Evolutionary conservation across 53 echinoderm and acorn worm species (phyloP).

Genomic region (Mesocentrotus franciscanus): DNA sequence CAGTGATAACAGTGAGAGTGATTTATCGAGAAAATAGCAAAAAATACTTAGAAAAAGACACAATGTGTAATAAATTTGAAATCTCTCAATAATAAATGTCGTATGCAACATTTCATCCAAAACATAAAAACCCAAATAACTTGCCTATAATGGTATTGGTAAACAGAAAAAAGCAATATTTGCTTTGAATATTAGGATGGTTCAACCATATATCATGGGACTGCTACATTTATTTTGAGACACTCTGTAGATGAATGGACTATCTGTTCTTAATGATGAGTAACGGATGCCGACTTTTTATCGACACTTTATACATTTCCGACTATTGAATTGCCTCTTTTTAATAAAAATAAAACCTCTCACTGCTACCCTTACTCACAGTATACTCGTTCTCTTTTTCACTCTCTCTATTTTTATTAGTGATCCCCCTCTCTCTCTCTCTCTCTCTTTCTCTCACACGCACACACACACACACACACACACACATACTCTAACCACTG

Average conservation of each 20-base stretch:
- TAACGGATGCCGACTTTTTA: constrained; percentile 2
- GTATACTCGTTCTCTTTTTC: not conserved
- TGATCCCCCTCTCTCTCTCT: not conserved
- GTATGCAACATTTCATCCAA: not conserved
- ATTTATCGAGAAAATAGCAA: not conserved
- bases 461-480: too few relatives aligned
- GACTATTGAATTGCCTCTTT: not conserved
- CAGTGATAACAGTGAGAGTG: not conserved
- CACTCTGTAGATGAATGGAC: not conserved
- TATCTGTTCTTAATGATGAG: constrained; percentile 8
- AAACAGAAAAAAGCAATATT: too few relatives aligned
- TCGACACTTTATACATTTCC: constrained; percentile 9
- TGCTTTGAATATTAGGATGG: not conserved
- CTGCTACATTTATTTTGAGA: not conserved
- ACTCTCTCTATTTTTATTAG: too few relatives aligned
- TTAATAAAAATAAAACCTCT: not conserved
- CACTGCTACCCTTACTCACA: not conserved
- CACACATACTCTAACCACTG: too few relatives aligned
- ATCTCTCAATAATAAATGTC: not conserved
- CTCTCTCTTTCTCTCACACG: not conserved
- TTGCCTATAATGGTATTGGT: too few relatives aligned
- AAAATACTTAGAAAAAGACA: not conserved
- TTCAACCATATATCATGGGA: not conserved
- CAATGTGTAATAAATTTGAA: not conserved
- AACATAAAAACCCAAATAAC: not conserved